Evolutionary conservation across 2,888 invertebrate genomes (phyloP).

Genomic region (Ochropacha duplaris): DNA sequence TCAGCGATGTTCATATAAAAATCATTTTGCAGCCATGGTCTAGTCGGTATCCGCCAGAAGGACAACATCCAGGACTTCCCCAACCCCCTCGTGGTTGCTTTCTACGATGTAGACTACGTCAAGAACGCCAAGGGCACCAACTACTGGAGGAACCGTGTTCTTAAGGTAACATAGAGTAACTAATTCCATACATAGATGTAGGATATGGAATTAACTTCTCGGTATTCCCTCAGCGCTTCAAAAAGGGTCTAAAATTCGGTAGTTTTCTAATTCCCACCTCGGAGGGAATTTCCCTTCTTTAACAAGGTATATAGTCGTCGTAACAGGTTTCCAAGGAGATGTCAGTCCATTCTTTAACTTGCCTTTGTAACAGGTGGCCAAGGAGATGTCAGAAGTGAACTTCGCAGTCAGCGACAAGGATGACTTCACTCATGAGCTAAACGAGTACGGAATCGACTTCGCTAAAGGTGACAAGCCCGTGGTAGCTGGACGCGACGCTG

Average conservation of each 20-base stretch:
- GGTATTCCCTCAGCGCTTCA: too few relatives aligned
- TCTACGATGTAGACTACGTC: slow-evolving; percentile 96
- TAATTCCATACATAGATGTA: too few relatives aligned
- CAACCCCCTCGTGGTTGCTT: slow-evolving; percentile 95
- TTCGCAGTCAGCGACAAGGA: slow-evolving; percentile 97
- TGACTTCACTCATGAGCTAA: slow-evolving; percentile 96
- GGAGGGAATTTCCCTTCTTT: too few relatives aligned
- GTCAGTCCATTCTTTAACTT: too few relatives aligned
- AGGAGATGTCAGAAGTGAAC: slow-evolving; percentile 85
- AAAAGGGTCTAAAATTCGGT: too few relatives aligned
- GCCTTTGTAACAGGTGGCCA: slow-evolving; percentile 83
- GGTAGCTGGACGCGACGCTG: slow-evolving; percentile 91
- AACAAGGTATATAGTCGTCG: too few relatives aligned
- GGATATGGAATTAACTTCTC: too few relatives aligned
- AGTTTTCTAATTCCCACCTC: too few relatives aligned
- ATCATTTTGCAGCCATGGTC: slow-evolving; percentile 87
- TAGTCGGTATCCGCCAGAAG: slow-evolving; percentile 94
- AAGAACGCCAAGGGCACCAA: slow-evolving; percentile 99
- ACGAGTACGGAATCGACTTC: slow-evolving; percentile 96
- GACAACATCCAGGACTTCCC: slow-evolving; percentile 93
- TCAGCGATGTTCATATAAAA: not conserved
- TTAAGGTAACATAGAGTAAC: slow-evolving; percentile 86
- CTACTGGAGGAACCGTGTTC: slow-evolving; percentile 98
- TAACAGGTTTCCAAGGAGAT: slow-evolving; percentile 80
- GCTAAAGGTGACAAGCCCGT: slow-evolving; percentile 94